Conservation (phyloP, 2,113 vertebrate genomes). For the Lanius collurio region DNA sequence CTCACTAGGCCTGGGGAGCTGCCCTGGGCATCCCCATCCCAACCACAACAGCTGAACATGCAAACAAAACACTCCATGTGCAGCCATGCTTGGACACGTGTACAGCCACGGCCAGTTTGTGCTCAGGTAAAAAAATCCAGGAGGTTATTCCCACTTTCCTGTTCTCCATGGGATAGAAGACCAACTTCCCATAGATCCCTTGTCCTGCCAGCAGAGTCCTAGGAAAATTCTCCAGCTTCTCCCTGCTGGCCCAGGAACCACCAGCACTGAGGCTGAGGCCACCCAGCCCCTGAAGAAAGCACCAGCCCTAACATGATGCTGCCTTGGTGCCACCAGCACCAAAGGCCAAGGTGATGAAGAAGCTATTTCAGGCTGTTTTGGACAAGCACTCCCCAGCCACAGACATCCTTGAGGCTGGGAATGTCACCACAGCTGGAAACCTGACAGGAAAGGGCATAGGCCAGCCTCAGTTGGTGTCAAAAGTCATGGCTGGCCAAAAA, state of each 20-base stretch:
- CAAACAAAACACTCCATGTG: neutral
- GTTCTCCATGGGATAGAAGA: neutral
- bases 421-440: neutral
- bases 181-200: neutral
- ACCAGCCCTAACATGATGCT: fast-evolving
- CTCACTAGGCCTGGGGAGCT: neutral
- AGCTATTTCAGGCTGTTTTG: neutral
- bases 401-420: neutral
- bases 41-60: neutral
- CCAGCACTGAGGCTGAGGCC: neutral
- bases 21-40: neutral
- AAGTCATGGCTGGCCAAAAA: neutral
- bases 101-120: neutral
- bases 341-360: neutral
- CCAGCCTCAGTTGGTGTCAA: neutral
- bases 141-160: neutral
- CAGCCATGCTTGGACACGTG: neutral
- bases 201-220: neutral
- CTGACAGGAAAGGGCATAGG: neutral
- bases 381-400: neutral
- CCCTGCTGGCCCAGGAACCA: neutral
- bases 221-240: neutral
- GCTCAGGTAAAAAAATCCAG: neutral
- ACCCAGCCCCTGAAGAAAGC: neutral
- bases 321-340: neutral